phyloP scores from a whole-genome alignment of 2,888 invertebrate genomes.

The Andrena praecox region DNA sequence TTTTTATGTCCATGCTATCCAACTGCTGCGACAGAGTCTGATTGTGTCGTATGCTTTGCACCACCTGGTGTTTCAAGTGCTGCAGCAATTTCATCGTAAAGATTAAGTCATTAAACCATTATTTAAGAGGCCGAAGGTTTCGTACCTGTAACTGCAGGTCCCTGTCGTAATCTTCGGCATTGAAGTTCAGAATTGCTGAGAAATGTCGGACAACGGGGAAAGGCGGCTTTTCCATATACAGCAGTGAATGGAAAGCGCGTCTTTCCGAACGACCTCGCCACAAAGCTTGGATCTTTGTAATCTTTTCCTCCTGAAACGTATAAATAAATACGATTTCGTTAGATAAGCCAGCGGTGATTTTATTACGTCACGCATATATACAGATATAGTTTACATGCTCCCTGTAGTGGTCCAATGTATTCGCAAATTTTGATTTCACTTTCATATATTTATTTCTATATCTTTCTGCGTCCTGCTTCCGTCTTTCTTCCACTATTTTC shows the following conservation, averaged over 20 bases:
- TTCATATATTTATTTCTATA: conserved; percentile 27
- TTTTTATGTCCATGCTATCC: conserved; percentile 92
- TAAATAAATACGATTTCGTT: not conserved
- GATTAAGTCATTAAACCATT: not conserved
- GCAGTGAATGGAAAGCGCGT: conserved; percentile 88
- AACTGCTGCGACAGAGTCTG: conserved; percentile 90
- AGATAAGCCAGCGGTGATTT: not conserved
- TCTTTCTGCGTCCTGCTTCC: conserved; percentile 82
- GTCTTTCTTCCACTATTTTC: conserved; percentile 84
- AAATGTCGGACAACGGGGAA: conserved; percentile 88
- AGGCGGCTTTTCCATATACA: conserved; percentile 87
- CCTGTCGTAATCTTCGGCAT: conserved; percentile 90
- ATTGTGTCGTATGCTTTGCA: conserved; percentile 90
- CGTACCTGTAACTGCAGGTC: conserved; percentile 88
- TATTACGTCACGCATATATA: not conserved
- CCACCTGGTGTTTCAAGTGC: conserved; percentile 89
- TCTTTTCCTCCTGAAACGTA: conserved; percentile 85
- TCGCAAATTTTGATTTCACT: conserved; percentile 73
- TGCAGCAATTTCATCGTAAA: conserved; percentile 75
- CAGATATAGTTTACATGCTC: conserved; percentile 83
- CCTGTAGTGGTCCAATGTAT: conserved; percentile 86
- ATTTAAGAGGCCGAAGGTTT: conserved; percentile 1
- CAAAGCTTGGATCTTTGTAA: conserved; percentile 89
- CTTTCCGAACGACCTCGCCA: conserved; percentile 89
- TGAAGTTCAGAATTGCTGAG: conserved; percentile 89